Evolutionary conservation across 2,797 vertebrate genomes (phyloP).

Genomic region (Cephalopachus bancanus): DNA sequence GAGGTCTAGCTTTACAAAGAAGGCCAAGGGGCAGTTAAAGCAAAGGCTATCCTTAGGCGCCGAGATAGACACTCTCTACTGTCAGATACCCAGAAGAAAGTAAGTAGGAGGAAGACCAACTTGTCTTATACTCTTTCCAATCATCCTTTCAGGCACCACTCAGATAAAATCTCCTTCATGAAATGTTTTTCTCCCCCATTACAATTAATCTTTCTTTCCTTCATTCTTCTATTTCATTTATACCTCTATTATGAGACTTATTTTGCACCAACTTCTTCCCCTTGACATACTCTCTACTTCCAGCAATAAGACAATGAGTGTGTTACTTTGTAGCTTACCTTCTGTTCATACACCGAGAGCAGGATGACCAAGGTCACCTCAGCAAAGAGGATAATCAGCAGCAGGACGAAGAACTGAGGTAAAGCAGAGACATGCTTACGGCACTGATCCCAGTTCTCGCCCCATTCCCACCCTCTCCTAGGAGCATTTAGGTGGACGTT

Average conservation of each 20-base stretch:
- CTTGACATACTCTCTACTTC: background rate
- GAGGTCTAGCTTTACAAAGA: background rate
- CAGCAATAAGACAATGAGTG: background rate
- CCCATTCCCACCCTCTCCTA: background rate
- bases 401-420: constrained; percentile 84
- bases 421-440: constrained; percentile 66
- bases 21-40: background rate
- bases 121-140: background rate
- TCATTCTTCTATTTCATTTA: background rate
- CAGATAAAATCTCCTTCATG: background rate
- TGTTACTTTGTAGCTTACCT: constrained; percentile 74
- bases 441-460: background rate
- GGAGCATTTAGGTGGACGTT: background rate
- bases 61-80: background rate
- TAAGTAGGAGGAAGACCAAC: background rate
- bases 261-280: background rate
- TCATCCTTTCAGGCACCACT: background rate
- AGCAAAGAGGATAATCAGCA: constrained; percentile 84
- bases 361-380: constrained; percentile 85
- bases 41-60: background rate
- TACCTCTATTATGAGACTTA: background rate
- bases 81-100: background rate
- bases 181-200: background rate
- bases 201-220: background rate
- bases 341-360: constrained; percentile 84